A percentile compares a stretch with the other conserved stretches of the same genome.
phyloP scores from a whole-genome alignment of 2,113 vertebrate species.

The Catharus bicknelli region DNA sequence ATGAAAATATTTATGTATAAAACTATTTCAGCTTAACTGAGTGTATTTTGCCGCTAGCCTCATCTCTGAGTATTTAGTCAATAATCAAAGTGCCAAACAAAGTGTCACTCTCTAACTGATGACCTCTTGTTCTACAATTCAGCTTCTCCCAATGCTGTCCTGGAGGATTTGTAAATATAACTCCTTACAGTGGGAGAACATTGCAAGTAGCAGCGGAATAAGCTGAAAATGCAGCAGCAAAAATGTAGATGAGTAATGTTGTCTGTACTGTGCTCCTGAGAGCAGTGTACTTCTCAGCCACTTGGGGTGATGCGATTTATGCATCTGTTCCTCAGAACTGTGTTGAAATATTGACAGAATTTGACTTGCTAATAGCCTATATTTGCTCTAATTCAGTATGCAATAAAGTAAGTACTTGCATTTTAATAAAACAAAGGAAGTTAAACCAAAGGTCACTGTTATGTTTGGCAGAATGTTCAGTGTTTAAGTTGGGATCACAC shows the following conservation, averaged over 20 bases:
- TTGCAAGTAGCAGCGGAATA: background rate
- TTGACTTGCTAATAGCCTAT: constrained; percentile 30
- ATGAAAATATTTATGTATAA: background rate
- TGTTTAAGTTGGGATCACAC: background rate
- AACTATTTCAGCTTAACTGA: background rate
- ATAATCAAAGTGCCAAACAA: background rate
- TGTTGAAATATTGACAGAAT: constrained; percentile 21
- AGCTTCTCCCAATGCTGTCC: background rate
- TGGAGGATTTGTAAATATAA: background rate
- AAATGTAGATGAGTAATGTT: background rate
- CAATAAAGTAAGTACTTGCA: constrained; percentile 31
- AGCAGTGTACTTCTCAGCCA: constrained; percentile 2
- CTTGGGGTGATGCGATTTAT: background rate
- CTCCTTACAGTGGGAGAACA: background rate
- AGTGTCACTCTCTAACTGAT: background rate
- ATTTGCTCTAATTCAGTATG: constrained; percentile 9
- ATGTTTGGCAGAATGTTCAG: background rate
- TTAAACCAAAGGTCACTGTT: background rate
- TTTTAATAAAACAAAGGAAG: constrained; percentile 18
- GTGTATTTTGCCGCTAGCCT: background rate
- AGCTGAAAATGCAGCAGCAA: background rate
- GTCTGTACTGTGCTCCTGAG: background rate
- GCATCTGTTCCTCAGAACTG: constrained; percentile 3
- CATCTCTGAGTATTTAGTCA: background rate
- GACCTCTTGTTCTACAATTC: background rate